phyloP scores from a whole-genome alignment of 1,140 invertebrate species.

The Cotesia vestalis region DNA sequence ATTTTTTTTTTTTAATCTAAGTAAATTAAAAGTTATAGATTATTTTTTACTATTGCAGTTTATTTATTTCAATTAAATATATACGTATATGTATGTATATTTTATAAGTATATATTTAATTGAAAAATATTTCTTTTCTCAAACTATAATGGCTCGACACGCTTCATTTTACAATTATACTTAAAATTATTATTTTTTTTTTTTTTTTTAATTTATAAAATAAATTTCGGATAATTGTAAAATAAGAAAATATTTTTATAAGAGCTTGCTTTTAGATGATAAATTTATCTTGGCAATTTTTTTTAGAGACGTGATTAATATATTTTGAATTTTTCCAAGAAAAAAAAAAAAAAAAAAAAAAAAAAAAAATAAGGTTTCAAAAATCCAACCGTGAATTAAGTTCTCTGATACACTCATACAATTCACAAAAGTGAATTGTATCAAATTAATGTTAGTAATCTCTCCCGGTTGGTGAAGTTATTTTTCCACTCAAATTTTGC shows the following conservation, averaged over 20 bases:
- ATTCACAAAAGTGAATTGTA: slow-evolving; percentile 35
- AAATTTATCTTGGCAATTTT: no score
- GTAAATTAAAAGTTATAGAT: slow-evolving; percentile 57
- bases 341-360: background rate
- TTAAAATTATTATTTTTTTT: no score
- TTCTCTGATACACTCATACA: slow-evolving; percentile 38
- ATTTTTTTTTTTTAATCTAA: slow-evolving; percentile 56
- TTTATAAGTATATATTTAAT: slow-evolving; percentile 49
- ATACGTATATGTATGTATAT: slow-evolving; percentile 48
- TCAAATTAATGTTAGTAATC: slow-evolving; percentile 54
- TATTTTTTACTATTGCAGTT: slow-evolving; percentile 62
- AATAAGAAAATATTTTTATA: no score
- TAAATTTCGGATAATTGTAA: no score
- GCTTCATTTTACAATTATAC: no score
- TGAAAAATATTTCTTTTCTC: slow-evolving; percentile 24
- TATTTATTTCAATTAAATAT: slow-evolving; percentile 39
- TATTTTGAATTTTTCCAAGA: no score
- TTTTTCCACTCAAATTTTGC: slow-evolving; percentile 57
- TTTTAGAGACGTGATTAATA: no score
- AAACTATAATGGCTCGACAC: no score
- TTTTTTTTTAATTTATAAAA: no score
- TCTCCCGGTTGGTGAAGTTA: slow-evolving; percentile 58
- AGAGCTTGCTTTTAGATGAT: no score
- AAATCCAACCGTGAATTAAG: slow-evolving; percentile 35
- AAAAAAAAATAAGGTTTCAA: slow-evolving; percentile 41